Evolutionary conservation across 2,888 invertebrate genomes (phyloP).

Genomic region (Limnephilus rhombicus): DNA sequence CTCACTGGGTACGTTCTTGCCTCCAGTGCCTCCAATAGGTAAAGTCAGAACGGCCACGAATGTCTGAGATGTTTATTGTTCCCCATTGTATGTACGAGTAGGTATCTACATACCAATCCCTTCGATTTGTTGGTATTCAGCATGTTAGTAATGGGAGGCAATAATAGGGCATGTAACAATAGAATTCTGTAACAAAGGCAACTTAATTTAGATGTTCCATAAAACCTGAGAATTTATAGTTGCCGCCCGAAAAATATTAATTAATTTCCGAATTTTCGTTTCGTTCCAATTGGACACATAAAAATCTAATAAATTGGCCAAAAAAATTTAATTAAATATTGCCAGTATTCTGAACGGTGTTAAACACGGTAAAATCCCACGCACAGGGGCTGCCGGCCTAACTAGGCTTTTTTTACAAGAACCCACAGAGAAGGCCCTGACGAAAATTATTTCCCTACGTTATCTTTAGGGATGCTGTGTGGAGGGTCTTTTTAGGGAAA

Average conservation of each 20-base stretch:
- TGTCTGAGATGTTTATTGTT: not conserved
- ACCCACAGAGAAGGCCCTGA: too few species aligned
- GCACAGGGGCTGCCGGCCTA: not conserved
- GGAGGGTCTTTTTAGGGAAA: too few species aligned
- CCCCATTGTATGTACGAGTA: not conserved
- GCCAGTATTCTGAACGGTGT: not conserved
- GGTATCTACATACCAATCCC: not conserved
- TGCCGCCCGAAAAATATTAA: not conserved
- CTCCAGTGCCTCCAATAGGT: not conserved
- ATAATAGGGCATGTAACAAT: not conserved
- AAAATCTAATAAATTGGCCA: not conserved
- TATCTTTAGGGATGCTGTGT: too few species aligned
- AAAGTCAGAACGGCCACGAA: not conserved
- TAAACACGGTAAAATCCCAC: not conserved
- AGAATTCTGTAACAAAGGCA: not conserved
- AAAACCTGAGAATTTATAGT: not conserved
- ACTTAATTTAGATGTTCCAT: not conserved
- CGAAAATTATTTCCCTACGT: too few species aligned
- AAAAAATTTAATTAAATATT: not conserved
- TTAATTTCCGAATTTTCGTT: not conserved
- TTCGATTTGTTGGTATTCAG: not conserved
- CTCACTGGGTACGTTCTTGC: too few species aligned
- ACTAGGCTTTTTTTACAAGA: too few species aligned
- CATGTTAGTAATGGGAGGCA: not conserved
- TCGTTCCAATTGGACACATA: not conserved